Percentiles rank a stretch among this genome's conserved stretches.
These are phyloP conservation scores for Etheostoma perlongum DNA, from an alignment of 2,797 vertebrate species.

Conservation along the genomic window DNA sequence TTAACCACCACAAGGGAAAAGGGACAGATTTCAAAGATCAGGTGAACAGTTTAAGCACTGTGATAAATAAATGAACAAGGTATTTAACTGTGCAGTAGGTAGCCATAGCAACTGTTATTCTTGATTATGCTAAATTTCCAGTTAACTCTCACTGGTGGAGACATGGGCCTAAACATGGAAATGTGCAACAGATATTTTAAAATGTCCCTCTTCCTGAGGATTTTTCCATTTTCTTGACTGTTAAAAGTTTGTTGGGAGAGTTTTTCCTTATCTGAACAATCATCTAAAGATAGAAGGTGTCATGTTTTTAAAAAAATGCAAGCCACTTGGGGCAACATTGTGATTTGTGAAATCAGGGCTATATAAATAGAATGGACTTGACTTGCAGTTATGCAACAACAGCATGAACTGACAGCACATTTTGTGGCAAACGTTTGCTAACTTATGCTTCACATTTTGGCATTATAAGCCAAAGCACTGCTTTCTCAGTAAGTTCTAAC, in stretches of 20 bases:
- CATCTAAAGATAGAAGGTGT: background rate
- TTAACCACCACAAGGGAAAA: background rate
- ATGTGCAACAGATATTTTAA: background rate
- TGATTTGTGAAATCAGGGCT: background rate
- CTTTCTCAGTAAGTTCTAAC: background rate
- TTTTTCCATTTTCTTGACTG: background rate
- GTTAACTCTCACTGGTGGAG: too few relatives aligned
- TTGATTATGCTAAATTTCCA: background rate
- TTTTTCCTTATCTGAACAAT: background rate
- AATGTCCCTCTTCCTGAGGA: background rate
- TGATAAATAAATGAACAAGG: background rate
- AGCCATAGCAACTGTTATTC: conserved; percentile 6
- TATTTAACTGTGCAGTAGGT: background rate
- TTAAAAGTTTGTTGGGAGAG: background rate
- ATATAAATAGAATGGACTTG: background rate
- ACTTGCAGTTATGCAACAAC: background rate
- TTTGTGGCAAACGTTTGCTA: background rate
- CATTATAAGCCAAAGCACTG: background rate
- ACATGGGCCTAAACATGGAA: background rate
- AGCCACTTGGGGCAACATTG: background rate
- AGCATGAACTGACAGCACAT: background rate
- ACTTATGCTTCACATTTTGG: background rate
- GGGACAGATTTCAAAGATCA: too few relatives aligned
- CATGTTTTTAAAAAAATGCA: background rate
- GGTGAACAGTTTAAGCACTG: background rate